Conservation (phyloP, 2,113 vertebrate species). For the Sprattus sprattus region DNA sequence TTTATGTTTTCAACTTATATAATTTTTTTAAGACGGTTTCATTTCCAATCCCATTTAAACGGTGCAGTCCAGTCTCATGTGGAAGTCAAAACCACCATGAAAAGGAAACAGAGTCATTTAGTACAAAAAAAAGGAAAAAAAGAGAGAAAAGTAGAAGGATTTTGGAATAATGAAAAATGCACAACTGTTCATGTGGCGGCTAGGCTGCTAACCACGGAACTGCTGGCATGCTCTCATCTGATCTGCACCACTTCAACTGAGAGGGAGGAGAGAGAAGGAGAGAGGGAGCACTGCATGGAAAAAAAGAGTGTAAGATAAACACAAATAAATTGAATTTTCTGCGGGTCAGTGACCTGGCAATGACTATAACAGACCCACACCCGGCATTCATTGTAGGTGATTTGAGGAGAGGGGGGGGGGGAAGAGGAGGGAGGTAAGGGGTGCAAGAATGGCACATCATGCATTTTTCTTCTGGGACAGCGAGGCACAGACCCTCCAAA, state of each 20-base stretch:
- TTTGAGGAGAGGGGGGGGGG: constrained; percentile 21
- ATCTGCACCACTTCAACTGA: constrained; percentile 19
- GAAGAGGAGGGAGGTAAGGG: background rate
- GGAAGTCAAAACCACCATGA: constrained; percentile 11
- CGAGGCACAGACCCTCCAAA: constrained; percentile 8
- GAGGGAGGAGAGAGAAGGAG: background rate
- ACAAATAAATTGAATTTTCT: constrained; percentile 40
- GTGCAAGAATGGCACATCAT: constrained; percentile 40
- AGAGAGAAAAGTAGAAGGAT: background rate
- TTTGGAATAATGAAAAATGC: constrained; percentile 17
- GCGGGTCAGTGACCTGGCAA: constrained; percentile 27
- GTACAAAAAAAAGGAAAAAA: background rate
- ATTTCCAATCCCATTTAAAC: constrained; percentile 13
- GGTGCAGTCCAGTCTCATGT: background rate
- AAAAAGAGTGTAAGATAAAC: constrained; percentile 36
- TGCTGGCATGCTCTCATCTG: background rate
- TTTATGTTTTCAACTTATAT: background rate
- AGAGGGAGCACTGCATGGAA: background rate
- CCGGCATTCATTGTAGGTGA: constrained; percentile 21
- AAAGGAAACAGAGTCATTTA: constrained; percentile 11
- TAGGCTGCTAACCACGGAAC: background rate
- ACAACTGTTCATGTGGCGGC: constrained; percentile 14
- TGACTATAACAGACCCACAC: constrained; percentile 37
- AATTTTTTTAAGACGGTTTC: background rate
- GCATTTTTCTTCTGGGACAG: constrained; percentile 47